These are phyloP conservation scores for Onchidella celtica DNA, from an alignment of 2,888 invertebrate species.

Conservation along the genomic window DNA sequence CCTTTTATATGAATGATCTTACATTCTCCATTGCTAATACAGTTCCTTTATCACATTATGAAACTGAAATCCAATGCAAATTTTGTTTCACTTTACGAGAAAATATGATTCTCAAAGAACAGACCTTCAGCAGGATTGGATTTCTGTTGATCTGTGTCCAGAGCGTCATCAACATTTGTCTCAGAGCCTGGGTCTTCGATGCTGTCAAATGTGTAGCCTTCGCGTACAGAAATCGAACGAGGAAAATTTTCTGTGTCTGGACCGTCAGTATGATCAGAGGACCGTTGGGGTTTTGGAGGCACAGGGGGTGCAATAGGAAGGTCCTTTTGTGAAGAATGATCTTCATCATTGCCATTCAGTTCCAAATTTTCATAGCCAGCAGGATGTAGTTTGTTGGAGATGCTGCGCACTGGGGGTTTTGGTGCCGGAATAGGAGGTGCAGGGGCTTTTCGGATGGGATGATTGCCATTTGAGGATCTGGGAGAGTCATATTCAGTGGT, in stretches of 20 bases:
- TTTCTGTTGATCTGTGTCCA: too few relatives aligned
- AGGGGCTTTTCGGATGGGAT: neutral
- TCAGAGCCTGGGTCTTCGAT: neutral
- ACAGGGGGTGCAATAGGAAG: neutral
- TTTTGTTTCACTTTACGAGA: too few relatives aligned
- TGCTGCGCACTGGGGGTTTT: neutral
- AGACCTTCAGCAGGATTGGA: too few relatives aligned
- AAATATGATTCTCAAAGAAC: too few relatives aligned
- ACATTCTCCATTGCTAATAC: too few relatives aligned
- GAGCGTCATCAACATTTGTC: conserved; percentile 1
- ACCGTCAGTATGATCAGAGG: neutral
- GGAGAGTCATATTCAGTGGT: neutral
- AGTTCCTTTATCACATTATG: too few relatives aligned
- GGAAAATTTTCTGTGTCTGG: neutral
- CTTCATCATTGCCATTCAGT: neutral
- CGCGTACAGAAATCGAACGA: neutral
- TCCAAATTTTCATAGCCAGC: neutral
- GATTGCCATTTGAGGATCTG: neutral
- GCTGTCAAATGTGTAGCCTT: conserved; percentile 6
- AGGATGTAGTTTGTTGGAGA: neutral
- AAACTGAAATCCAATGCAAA: too few relatives aligned
- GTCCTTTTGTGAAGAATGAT: neutral
- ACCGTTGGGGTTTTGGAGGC: too few relatives aligned
- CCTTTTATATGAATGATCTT: too few relatives aligned
- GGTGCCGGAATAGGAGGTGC: neutral